Conservation (phyloP, 2,797 vertebrate species). For the Furcifer pardalis region DNA sequence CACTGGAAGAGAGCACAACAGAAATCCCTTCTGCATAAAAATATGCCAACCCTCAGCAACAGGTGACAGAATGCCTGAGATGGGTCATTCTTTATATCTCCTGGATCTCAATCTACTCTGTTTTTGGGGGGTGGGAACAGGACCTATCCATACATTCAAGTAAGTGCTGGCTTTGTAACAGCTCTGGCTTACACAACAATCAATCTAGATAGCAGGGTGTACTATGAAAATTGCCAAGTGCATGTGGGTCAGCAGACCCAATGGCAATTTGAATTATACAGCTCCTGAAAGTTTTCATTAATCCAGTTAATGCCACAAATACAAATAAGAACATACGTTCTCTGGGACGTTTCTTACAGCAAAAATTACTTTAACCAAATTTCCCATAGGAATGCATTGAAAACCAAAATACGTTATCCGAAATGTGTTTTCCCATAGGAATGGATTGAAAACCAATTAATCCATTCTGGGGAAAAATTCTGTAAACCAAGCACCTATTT, state of each 20-base stretch:
- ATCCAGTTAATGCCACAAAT: slow-evolving; percentile 65
- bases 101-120: neutral
- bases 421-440: no score
- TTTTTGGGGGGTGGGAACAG: neutral
- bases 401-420: no score
- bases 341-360: no score
- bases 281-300: slow-evolving; percentile 73
- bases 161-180: slow-evolving; percentile 61
- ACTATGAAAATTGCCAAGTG: slow-evolving; percentile 45
- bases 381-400: no score
- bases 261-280: slow-evolving; percentile 68
- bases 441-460: no score
- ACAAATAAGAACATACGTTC: slow-evolving; percentile 65
- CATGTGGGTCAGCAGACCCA: slow-evolving; percentile 70
- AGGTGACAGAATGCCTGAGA: no score
- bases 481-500: no score
- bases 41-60: no score
- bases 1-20: no score
- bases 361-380: no score
- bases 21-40: no score
- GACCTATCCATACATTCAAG: slow-evolving; percentile 38
- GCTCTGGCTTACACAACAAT: slow-evolving; percentile 60
- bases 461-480: no score
- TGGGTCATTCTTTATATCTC: neutral
- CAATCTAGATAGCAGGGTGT: slow-evolving; percentile 57